Evolutionary conservation across 2,113 vertebrate genomes (phyloP), one percentile per base, ranked within the genome.

Genomic region (Cyphomyrus discorhynchus): DNA sequence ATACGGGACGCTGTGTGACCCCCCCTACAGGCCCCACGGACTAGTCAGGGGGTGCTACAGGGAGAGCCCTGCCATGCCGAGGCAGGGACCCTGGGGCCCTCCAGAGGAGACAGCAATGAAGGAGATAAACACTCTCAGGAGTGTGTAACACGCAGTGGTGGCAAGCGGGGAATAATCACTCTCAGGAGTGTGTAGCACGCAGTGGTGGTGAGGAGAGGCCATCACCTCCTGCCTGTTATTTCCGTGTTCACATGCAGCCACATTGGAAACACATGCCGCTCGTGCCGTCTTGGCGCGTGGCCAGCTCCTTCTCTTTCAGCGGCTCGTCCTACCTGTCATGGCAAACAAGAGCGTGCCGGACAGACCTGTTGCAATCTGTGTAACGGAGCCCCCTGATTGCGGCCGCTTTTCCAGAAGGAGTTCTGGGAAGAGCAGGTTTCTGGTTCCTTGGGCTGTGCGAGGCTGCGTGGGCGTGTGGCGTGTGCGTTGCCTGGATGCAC

Each of bases 261-360:
- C 90, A 90, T 86, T 89, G 83, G 82, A 87, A 89, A 86, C 87
- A 89, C 39, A 45, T 89, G 89, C 80, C 21, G 74, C 56, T 82
- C 35, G n/a, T 17, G 15, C 31, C 21, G 45, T 46, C 88, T 83
- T 90, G 88, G 90, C 19, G n/a, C 39, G 21, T 9, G 45, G 74
- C 89, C 89, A 91, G 87, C 39, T 49, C 77, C 83, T 46, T 66
- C 35, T 58, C 89, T 90, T 91, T 90, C 83, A 87, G 53, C 87
- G 45, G 89, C 21, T 90, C 45, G n/a, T 87, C 10, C 35, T 88
- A 86, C 88, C 90, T 90, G 74, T 85, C 91, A 88, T 53, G 85
- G 89, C 83, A 86, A 91, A 83, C 46, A n/a, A 42, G 70, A 89
- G n/a, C 24, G 4, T 56, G 84, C 84, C n/a, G 89, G 66, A 90